Evolutionary conservation across 2,113 vertebrate genomes (phyloP), one percentile per base, ranked within the genome.

Genomic region (Mionectes macconnelli): DNA sequence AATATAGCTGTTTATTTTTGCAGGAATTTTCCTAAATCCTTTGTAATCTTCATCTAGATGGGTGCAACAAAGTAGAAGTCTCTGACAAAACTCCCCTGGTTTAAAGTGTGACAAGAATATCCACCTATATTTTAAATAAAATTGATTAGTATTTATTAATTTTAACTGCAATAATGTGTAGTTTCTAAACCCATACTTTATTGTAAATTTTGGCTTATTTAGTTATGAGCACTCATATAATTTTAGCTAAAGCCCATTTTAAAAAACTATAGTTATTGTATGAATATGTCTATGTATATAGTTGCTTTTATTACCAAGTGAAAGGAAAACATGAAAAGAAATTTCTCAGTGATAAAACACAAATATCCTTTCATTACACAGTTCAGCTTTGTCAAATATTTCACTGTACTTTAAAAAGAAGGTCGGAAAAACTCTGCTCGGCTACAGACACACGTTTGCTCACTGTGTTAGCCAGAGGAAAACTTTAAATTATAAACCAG

Each of bases 331-430:
- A 52, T 4, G 73, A 42, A 55, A 66, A 42, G 1, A 59, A 28
- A 52, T 49, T 89, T 62, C 9, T 50, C 16, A 55, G 12, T 40
- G 33, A 8, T 64, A 77, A 91, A 95, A 39, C 13, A 21, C 21
- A 75, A 60, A 53, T 45, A 42, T 5, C 4, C 20, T 42, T 64
- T 66, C n/a, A 5, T 47, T 42, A 28, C 11, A 14, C 9, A 14
- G 10, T 35, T 63, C 12, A 25, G 5, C 39, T 78, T 60, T 56
- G 9, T 68, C 14, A 47, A 49, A 20, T 23, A 27, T 18, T 47
- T 59, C 3, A 3, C 16, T 31, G 22, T 31, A 27, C 1, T 70
- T 90, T 49, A 8, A 0, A 0, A 27, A 53, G 12, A 62, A 27
- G 0, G 37, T 42, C 37, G 33, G 13, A 49, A 69, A 56, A 83